A percentile compares a stretch with the other conserved stretches of the same genome.
These are phyloP conservation scores for Trematomus loennbergii DNA, from an alignment of 2,113 vertebrate genomes.

Conservation along the genomic window DNA sequence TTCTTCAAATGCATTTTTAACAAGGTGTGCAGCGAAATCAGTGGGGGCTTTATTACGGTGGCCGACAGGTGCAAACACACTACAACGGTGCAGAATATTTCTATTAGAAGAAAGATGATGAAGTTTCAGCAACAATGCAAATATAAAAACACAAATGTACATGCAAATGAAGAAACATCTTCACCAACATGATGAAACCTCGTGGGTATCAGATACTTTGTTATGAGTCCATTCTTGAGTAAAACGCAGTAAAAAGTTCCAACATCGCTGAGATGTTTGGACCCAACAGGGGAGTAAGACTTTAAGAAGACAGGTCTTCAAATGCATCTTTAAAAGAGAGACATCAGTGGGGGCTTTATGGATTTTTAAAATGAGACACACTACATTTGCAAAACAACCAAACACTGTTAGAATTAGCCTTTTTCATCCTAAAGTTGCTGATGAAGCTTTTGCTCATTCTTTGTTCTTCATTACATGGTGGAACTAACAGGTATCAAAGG, in stretches of 20 bases:
- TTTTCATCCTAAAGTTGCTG: slow-evolving; percentile 26
- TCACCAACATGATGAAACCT: no score
- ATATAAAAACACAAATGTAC: no score
- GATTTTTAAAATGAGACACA: slow-evolving; percentile 1
- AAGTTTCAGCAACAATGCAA: no score
- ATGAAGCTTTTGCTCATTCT: slow-evolving; percentile 20
- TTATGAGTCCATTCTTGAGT: slow-evolving; percentile 8
- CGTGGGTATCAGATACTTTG: no score
- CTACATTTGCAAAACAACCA: slow-evolving; percentile 9
- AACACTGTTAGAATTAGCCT: slow-evolving; percentile 8
- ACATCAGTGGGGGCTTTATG: slow-evolving; percentile 1
- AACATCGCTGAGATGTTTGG: neutral
- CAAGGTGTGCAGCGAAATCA: slow-evolving; percentile 21
- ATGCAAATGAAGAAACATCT: no score
- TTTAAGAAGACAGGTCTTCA: slow-evolving; percentile 18
- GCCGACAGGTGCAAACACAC: no score
- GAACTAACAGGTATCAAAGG: slow-evolving; percentile 56
- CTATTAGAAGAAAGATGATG: no score
- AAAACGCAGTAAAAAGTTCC: slow-evolving; percentile 21
- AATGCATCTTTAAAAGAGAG: slow-evolving; percentile 34
- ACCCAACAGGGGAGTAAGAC: neutral
- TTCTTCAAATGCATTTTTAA: slow-evolving; percentile 39
- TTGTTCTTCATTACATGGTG: slow-evolving; percentile 56
- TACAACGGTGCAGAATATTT: no score
- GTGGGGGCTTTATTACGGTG: neutral